These are phyloP conservation scores for Julus scandinavius DNA, from an alignment of 2,888 invertebrate species.

Conservation along the genomic window DNA sequence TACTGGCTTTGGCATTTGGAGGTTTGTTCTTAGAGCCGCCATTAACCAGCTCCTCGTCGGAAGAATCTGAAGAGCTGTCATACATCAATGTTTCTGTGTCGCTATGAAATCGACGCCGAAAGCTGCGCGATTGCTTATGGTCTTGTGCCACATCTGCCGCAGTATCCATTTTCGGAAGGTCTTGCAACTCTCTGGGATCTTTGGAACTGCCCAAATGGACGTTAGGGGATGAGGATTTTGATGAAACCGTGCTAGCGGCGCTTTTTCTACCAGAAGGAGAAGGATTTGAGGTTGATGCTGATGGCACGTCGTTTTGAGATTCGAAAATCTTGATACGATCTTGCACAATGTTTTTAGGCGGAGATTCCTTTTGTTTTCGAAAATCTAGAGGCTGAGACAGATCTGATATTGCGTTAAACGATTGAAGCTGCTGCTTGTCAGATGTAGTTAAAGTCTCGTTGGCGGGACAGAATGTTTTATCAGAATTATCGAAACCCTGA, in stretches of 20 bases:
- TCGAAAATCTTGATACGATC: constrained; percentile 63
- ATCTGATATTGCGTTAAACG: constrained; percentile 55
- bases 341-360: constrained; percentile 63
- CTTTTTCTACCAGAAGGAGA: constrained; percentile 48
- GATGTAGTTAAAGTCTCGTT: background rate
- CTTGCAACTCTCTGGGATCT: background rate
- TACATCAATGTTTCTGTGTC: constrained; percentile 69
- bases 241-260: background rate
- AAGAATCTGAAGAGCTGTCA: constrained; percentile 58
- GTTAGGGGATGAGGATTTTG: constrained; percentile 39
- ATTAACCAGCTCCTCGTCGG: background rate
- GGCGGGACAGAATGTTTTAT: background rate
- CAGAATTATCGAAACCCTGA: background rate
- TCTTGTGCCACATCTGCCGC: background rate
- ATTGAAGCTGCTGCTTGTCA: constrained; percentile 7
- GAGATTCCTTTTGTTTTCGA: constrained; percentile 60
- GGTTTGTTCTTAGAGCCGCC: background rate
- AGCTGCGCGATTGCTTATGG: background rate
- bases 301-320: constrained; percentile 49
- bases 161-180: background rate
- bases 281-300: background rate
- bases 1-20: background rate
- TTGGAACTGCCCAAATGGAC: background rate
- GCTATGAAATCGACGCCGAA: constrained; percentile 61
- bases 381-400: constrained; percentile 55